Base-by-base conservation (phyloP, 2,797 vertebrate genomes). In the Sebastes goodei region DNA sequence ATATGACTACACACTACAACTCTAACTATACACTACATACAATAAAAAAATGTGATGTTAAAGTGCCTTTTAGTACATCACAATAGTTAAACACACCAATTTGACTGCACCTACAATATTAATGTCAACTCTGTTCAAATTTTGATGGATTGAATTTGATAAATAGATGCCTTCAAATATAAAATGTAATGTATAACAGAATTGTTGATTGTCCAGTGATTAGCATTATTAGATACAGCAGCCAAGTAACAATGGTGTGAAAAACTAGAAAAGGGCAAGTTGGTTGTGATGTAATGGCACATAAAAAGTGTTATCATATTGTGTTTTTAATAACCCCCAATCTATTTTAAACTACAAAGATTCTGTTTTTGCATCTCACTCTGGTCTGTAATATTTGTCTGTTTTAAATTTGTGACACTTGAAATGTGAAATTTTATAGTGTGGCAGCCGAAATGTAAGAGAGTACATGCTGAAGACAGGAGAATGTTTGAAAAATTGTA, bases 381-480 rank as follows among this genome's bases (percentile, higher is more conserved):
- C 20, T 72, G 70, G 49, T 33, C 49, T 83, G 61, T 80, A 15
- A 67, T 65, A 67, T 62, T 52, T 71, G 61, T 65, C 46, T 82
- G 63, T 84, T 78, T 57, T 64, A 14, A 81, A 56, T 76, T 76
- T 20, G 64, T 78, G 56, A 77, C 68, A 80, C 62, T 62, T 66
- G 56, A 76, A 87, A 74, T 76, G 76, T 90, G n/a, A 66, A 2
- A 60, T 76, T 56, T 60, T 42, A 38, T 14, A 7, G 23, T 38
- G 42, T 73, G 72, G 38, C 71, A 77, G 68, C 60, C 27, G 35
- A 86, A 86, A 76, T 81, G 1, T 78, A 69, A n/a, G 25, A 17
- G 23, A 63, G 35, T 61, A 61, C 7, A 79, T 91, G 93, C 92
- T 94, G 94, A 92, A 92, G 91, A 91, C 93, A 89, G 87, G 92